Evolutionary conservation across 2,113 vertebrate species (phyloP).

Genomic region (Sphyrna mokarran): DNA sequence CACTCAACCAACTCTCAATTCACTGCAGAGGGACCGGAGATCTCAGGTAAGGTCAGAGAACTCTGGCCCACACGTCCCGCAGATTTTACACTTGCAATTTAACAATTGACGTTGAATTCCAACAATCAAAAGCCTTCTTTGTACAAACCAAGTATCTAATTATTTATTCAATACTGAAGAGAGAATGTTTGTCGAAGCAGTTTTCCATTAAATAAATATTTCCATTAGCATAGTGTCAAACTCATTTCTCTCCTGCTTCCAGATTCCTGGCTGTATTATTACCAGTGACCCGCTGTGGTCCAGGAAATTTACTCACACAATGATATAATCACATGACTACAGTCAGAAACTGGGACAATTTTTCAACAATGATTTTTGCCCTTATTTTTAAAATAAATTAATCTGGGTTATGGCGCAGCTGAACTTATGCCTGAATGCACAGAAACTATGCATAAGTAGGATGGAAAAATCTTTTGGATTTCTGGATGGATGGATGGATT

Average conservation of each 20-base stretch:
- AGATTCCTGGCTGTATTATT: neutral
- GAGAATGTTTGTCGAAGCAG: neutral
- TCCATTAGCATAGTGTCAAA: neutral
- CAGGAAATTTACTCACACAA: neutral
- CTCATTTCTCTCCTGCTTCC: neutral
- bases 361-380: neutral
- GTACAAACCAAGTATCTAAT: no score
- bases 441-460: neutral
- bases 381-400: neutral
- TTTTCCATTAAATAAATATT: neutral
- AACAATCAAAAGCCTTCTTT: no score
- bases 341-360: neutral
- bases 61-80: no score
- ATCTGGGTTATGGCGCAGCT: neutral
- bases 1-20: no score
- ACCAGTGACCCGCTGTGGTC: neutral
- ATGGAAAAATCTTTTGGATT: neutral
- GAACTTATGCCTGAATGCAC: neutral
- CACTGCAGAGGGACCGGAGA: no score
- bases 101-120: no score
- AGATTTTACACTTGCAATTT: no score
- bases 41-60: no score
- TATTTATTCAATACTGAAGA: neutral
- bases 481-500: no score
- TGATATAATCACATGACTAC: neutral